A percentile compares a stretch with the other conserved stretches of the same genome.
These are phyloP conservation scores for Arge pagana DNA, from an alignment of 2,888 invertebrate genomes.

Conservation along the genomic window DNA sequence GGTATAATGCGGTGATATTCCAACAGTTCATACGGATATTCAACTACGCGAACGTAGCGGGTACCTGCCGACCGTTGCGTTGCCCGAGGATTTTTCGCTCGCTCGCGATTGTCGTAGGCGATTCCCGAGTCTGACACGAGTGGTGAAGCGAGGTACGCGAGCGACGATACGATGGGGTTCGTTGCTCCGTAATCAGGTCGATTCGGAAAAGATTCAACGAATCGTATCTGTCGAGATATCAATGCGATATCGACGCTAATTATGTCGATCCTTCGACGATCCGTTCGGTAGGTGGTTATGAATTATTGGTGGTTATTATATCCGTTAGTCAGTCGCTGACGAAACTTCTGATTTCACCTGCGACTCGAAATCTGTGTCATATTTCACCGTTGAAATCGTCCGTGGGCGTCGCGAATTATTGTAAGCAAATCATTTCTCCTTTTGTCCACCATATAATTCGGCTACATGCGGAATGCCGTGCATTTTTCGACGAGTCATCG, in stretches of 20 bases:
- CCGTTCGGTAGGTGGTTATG: neutral
- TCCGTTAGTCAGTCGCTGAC: neutral
- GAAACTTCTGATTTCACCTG: neutral
- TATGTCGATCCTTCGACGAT: neutral
- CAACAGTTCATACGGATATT: conserved; percentile 11
- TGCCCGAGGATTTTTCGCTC: no score
- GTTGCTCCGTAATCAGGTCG: conserved; percentile 18
- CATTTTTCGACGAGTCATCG: neutral
- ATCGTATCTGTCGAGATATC: no score
- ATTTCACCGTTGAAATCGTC: conserved; percentile 1
- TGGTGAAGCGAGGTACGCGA: no score
- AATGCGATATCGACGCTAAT: no score
- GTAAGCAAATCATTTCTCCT: neutral
- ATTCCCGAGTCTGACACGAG: no score
- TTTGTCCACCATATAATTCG: no score
- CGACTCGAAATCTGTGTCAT: conserved; percentile 6
- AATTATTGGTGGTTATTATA: neutral
- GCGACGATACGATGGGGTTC: no score
- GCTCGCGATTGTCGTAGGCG: no score
- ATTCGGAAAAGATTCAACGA: no score
- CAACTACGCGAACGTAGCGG: no score
- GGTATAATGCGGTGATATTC: neutral
- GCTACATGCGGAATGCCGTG: neutral
- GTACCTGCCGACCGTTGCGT: no score
- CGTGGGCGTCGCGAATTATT: conserved; percentile 5